Conservation (phyloP, 2,888 invertebrate species). For the Lucinisca nassula region DNA sequence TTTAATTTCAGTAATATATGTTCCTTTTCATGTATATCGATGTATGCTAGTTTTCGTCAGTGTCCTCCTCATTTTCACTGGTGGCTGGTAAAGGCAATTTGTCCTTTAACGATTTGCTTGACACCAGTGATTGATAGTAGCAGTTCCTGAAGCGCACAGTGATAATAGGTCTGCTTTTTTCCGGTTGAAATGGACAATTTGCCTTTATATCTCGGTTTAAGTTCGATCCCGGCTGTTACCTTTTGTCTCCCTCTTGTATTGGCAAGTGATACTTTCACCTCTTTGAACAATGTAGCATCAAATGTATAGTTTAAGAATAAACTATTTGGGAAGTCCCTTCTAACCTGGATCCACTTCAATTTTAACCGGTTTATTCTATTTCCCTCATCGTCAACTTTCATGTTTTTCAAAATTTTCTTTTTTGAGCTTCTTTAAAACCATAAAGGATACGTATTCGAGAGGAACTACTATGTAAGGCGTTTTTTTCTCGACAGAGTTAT, state of each 20-base stretch:
- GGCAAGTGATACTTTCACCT: not conserved
- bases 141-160: not conserved
- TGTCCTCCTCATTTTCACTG: too few relatives aligned
- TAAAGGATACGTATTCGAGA: slow-evolving; percentile 41
- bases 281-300: not conserved
- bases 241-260: not conserved
- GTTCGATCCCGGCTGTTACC: not conserved
- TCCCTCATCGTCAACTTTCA: slow-evolving; percentile 22
- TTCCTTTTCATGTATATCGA: too few relatives aligned
- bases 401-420: slow-evolving; percentile 9
- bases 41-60: too few relatives aligned
- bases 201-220: not conserved
- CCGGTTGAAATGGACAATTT: not conserved
- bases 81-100: too few relatives aligned
- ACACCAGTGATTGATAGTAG: too few relatives aligned
- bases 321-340: not conserved
- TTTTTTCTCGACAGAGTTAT: slow-evolving; percentile 26
- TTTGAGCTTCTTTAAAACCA: slow-evolving; percentile 32
- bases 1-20: too few relatives aligned
- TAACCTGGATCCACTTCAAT: slow-evolving; percentile 30
- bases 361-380: slow-evolving; percentile 45
- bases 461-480: slow-evolving; percentile 56
- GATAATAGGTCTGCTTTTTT: not conserved
- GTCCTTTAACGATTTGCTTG: too few relatives aligned
- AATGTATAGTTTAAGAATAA: not conserved